A percentile compares a stretch with the other conserved stretches of the same genome.
phyloP scores from a whole-genome alignment of 1,140 invertebrate species.

The Hetaerina americana region DNA sequence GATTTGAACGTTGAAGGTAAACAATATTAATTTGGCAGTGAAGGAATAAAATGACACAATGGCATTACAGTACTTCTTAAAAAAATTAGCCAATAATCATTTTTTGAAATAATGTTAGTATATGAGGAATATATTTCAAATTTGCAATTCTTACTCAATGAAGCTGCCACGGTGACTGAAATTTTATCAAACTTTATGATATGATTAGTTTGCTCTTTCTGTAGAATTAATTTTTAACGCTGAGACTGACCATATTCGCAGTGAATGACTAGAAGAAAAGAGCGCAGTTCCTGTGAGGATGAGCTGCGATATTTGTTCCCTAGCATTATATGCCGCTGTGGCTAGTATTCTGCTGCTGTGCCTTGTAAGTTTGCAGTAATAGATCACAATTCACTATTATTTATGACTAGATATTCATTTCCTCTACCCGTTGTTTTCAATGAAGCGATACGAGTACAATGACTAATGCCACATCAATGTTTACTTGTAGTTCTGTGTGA shows the following conservation, averaged over 20 bases:
- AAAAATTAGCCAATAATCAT: neutral
- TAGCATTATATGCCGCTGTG: neutral
- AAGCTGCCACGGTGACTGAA: neutral
- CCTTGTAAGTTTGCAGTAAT: neutral
- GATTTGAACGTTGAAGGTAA: neutral
- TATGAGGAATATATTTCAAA: neutral
- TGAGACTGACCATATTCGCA: too few relatives aligned
- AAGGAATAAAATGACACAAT: neutral
- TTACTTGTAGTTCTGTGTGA: slow-evolving; percentile 43
- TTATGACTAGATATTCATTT: neutral
- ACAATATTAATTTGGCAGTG: neutral
- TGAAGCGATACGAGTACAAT: neutral
- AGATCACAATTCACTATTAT: neutral
- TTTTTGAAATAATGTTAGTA: neutral
- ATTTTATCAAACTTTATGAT: too few relatives aligned
- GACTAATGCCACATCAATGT: too few relatives aligned
- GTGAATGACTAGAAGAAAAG: too few relatives aligned
- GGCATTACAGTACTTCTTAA: neutral
- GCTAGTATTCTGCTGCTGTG: neutral
- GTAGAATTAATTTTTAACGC: too few relatives aligned
- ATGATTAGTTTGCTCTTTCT: too few relatives aligned
- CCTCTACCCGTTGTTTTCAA: neutral
- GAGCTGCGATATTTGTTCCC: neutral
- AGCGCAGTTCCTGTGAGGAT: too few relatives aligned
- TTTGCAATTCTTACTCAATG: neutral